Percentiles rank a stretch among this genome's conserved stretches.
Conservation (phyloP, 2,113 vertebrate species). For the Sorex fumeus region DNA sequence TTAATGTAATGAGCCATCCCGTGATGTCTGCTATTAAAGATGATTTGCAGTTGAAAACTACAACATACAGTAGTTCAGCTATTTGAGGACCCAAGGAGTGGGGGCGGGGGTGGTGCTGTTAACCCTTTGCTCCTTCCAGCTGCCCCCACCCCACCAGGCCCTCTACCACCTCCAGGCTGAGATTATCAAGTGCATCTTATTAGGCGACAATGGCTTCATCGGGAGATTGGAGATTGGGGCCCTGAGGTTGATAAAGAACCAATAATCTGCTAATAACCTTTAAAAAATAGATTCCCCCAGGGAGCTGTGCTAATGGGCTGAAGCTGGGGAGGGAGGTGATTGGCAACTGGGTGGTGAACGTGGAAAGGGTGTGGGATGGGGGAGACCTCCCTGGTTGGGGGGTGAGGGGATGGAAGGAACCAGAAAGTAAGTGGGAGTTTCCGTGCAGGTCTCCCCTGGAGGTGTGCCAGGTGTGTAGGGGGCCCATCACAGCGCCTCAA, state of each 20-base stretch:
- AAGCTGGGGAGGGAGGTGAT: constrained; percentile 76
- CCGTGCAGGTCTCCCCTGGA: background rate
- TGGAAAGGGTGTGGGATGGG: constrained; percentile 36
- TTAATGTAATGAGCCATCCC: constrained; percentile 94
- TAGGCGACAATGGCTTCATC: constrained; percentile 86
- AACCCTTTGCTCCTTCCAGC: constrained; percentile 86
- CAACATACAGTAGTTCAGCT: constrained; percentile 92
- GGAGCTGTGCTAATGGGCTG: constrained; percentile 86
- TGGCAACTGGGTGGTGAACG: constrained; percentile 67
- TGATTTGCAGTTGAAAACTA: constrained; percentile 94
- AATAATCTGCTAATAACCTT: constrained; percentile 92
- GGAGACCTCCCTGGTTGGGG: background rate
- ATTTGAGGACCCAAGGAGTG: constrained; percentile 87
- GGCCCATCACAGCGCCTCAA: background rate
- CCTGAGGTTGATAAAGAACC: constrained; percentile 88
- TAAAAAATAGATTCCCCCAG: constrained; percentile 87
- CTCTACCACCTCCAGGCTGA: constrained; percentile 81
- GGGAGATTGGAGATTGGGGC: constrained; percentile 87
- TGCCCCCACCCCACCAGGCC: constrained; percentile 65
- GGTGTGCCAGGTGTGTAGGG: background rate
- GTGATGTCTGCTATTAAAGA: constrained; percentile 94
- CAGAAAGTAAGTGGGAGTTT: background rate
- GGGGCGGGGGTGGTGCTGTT: constrained; percentile 79
- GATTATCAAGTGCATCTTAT: constrained; percentile 89
- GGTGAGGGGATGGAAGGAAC: background rate